These are phyloP conservation scores for Hippopotamus amphibius DNA, from an alignment of 2,113 vertebrate species.

Conservation along the genomic window DNA sequence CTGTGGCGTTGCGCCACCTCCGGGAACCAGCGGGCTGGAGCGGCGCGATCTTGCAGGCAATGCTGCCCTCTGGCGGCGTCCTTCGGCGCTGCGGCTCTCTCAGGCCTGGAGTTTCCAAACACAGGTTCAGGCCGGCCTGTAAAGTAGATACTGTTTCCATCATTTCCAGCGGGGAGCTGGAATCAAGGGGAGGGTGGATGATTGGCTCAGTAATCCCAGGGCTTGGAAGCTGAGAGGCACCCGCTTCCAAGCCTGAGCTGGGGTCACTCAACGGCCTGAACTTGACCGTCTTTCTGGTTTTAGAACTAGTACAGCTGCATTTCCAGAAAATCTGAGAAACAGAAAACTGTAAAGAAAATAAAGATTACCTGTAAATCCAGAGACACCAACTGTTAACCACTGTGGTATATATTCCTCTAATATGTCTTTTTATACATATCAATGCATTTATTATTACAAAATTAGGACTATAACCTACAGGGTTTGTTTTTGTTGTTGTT, in stretches of 20 bases:
- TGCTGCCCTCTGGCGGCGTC: slow-evolving; percentile 49
- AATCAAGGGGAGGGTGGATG: neutral
- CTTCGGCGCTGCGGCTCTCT: neutral
- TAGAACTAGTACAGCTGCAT: neutral
- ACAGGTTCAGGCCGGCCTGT: neutral
- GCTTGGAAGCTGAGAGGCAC: neutral
- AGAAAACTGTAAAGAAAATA: neutral
- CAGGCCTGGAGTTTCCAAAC: accelerated
- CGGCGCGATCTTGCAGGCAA: neutral
- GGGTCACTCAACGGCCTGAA: neutral
- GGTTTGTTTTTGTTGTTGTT: no score
- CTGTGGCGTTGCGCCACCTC: neutral
- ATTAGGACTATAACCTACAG: neutral
- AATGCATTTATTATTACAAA: neutral
- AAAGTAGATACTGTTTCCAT: neutral
- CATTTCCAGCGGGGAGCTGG: neutral
- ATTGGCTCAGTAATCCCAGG: neutral
- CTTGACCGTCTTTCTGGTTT: neutral
- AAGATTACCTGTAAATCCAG: neutral
- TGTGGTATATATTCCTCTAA: neutral
- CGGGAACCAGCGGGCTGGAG: accelerated
- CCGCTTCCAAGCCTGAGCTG: neutral
- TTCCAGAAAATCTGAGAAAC: neutral
- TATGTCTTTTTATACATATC: neutral
- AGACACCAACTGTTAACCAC: neutral